Percentiles rank a stretch among this genome's conserved stretches.
These are phyloP conservation scores for Morone chrysops DNA, from an alignment of 2,113 vertebrate genomes.

Conservation along the genomic window DNA sequence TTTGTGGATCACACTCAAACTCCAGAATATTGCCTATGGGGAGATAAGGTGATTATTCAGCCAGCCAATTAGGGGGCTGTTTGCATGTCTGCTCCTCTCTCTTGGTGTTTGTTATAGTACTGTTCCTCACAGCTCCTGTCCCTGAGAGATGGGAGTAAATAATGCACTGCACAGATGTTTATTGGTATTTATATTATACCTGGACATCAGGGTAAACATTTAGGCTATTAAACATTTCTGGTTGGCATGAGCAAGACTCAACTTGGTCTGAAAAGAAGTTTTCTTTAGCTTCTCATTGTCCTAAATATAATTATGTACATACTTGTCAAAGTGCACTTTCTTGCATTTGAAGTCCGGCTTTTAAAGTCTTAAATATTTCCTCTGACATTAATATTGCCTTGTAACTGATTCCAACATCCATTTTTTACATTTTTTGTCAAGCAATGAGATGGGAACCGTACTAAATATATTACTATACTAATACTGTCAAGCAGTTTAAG, in stretches of 20 bases:
- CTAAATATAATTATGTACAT: neutral
- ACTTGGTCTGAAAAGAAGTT: constrained; percentile 1
- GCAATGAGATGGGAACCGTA: neutral
- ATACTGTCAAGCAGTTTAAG: constrained; percentile 11
- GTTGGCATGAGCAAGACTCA: constrained; percentile 12
- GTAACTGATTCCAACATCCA: constrained; percentile 16
- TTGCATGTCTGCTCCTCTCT: constrained; percentile 57
- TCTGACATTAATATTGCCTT: constrained; percentile 31
- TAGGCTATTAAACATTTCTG: neutral
- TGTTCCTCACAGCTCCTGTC: constrained; percentile 38
- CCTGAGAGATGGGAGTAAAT: constrained; percentile 50
- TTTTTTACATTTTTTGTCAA: constrained; percentile 8
- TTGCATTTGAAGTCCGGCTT: constrained; percentile 27
- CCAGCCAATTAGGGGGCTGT: constrained; percentile 77
- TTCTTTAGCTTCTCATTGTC: too few species aligned
- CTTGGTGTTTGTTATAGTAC: constrained; percentile 48
- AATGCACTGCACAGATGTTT: constrained; percentile 42
- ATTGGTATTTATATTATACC: constrained; percentile 34
- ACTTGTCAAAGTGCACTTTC: constrained; percentile 21
- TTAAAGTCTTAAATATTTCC: constrained; percentile 30
- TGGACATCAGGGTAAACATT: neutral
- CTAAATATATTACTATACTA: neutral
- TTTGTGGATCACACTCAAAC: constrained; percentile 70
- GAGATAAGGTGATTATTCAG: constrained; percentile 79
- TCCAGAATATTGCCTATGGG: constrained; percentile 52